Conservation (phyloP, 2,113 vertebrate genomes). For the Anser brachyrhynchus region DNA sequence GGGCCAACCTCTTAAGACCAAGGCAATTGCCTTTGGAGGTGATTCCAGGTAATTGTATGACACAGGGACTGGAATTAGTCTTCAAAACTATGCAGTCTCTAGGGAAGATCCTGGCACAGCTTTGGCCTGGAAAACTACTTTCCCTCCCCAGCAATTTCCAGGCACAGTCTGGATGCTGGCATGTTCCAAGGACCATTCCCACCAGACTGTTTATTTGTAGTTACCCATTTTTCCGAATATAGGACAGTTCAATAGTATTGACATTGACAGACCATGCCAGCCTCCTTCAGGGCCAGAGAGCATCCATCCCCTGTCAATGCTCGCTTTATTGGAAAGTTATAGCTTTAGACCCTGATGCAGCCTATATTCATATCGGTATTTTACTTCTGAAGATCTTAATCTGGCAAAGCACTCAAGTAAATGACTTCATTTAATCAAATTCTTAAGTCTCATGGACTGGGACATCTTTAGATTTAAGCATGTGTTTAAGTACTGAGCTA, state of each 20-base stretch:
- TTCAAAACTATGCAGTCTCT: neutral
- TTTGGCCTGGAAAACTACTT: neutral
- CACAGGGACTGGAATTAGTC: neutral
- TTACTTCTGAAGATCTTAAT: neutral
- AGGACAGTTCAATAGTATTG: neutral
- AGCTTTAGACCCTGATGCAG: neutral
- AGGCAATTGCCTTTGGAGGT: neutral
- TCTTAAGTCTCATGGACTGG: neutral
- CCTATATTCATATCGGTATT: neutral
- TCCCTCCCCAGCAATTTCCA: neutral
- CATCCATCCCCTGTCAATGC: neutral
- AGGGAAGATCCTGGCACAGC: neutral
- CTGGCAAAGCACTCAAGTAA: neutral
- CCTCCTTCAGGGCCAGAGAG: neutral
- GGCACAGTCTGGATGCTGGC: neutral
- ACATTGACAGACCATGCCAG: neutral
- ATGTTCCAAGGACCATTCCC: neutral
- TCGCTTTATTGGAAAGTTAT: neutral
- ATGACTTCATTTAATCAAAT: neutral
- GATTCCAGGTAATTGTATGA: neutral
- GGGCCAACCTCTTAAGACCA: neutral
- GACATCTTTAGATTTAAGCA: conserved; percentile 14
- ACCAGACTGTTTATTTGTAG: neutral
- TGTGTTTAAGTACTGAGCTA: conserved; percentile 20
- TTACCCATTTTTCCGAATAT: neutral